Base-by-base conservation (phyloP, 2,113 vertebrate genomes). In the Paracanthobrama guichenoti region DNA sequence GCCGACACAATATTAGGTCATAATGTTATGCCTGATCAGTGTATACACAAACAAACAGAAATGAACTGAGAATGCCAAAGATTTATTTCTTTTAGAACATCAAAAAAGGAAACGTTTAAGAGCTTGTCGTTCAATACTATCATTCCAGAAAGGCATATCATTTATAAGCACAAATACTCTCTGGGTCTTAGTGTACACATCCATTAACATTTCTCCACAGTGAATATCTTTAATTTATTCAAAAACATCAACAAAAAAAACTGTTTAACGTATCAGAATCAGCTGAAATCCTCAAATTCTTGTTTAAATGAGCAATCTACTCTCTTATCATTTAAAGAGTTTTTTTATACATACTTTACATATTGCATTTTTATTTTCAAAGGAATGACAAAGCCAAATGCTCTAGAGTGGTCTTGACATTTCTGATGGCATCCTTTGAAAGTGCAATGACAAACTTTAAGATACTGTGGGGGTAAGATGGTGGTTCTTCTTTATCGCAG, bases 341-440 rank as follows among this genome's bases (percentile, higher is more conserved):
- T 2, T 60, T 22, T 69, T 31, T 71, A 14, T 46, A 42, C 31
- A 78, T 35, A 77, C 35, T 59, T 78, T 35, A 78, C 55, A 55
- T 35, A 76, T 57, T 60, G 7, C 35, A 60, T 78, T 59, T 11
- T 28, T 3, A 42, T 78, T 60, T 59, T 22, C 24, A 42, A 60
- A 57, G 13, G 14, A 78, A 78, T 26, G 22, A 42, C 55, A n/a
- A 53, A 13, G 22, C 31, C 4, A 78, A 24, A 35, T 77, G 71
- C 72, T 77, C 13, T 39, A 57, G 24, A 24, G 69, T 28, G 22
- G n/a, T 82, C 79, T 76, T 16, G 73, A 22, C 55, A 48, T 86
- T 59, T 74, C 46, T 48, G 48, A 84, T 87, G 31, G 13, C 64
- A 74, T n/a, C 6, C 85, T 81, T 79, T 42, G 24, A 13, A 48